Evolutionary conservation across 1,140 invertebrate species (phyloP), one percentile per base, ranked within the genome.

Genomic region (Eueides isabella): DNA sequence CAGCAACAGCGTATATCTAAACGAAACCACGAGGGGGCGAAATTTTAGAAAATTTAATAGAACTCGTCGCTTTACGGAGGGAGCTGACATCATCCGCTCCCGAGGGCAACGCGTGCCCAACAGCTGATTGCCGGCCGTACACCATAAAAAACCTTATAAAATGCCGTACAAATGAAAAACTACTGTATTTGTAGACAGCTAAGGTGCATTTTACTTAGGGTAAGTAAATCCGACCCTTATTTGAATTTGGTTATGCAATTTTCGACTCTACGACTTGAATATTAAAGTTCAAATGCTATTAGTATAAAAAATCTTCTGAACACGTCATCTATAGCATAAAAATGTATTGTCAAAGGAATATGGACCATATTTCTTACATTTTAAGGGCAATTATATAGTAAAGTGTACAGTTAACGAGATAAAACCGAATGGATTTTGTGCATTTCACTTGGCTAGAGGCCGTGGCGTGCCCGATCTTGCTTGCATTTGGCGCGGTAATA

Each of bases 381-480:
- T 12, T 55, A 55, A 55, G 48, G 12, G 48, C 11, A 9, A 7
- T 44, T 55, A 9, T 23, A 55, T 55, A 23, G 2, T 55, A 26
- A 9, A 55, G 23, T 2, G n/a, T n/a, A 11, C 26, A 71, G 83
- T 83, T 90, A 90, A 89, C 85, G 86, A 87, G 87, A 91, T 92
- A 89, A 91, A 91, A 83, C 84, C 82, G 85, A 91, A 91, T 90
- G 88, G 85, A 87, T 89, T 90, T 92, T 92, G 89, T 91, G 90
- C 90, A 92, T 92, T 92, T 92, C 84, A 90, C 85, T 88, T 79
- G 86, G 84, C 73, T 81, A 79, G 85, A 88, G 86, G 86, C 81
- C 84, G 83, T 69, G 77, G 78, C 78, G 80, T 74, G 84, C 81
- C 79, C 78, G 83, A 79, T 84, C 81, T 82, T 79, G 76, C 82